Percentiles rank a stretch among this genome's conserved stretches.
Evolutionary conservation across 1,140 invertebrate genomes (phyloP).

Genomic region (Leptopilina boulardi): DNA sequence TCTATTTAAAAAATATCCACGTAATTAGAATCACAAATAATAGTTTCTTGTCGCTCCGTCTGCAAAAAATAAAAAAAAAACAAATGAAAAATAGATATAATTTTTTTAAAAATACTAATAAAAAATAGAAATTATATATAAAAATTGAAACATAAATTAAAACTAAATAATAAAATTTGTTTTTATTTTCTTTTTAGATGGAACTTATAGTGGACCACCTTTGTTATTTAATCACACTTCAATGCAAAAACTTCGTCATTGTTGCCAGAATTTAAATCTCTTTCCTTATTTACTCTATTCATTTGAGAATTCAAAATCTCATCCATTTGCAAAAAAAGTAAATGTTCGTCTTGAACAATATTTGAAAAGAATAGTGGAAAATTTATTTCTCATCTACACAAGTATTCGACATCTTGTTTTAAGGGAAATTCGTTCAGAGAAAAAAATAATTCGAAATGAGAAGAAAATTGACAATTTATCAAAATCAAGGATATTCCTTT

Average conservation of each 20-base stretch:
- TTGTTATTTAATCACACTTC: conserved; percentile 67
- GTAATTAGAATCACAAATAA: no score
- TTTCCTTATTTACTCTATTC: conserved; percentile 72
- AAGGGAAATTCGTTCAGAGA: conserved; percentile 30
- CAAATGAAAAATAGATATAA: no score
- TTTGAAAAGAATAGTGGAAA: conserved; percentile 56
- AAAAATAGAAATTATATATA: no score
- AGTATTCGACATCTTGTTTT: conserved; percentile 54
- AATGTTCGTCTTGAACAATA: conserved; percentile 62
- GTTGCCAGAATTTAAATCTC: conserved; percentile 72
- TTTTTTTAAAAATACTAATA: no score
- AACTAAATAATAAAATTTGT: conserved; percentile 29
- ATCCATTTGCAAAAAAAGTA: conserved; percentile 64
- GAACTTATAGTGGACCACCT: conserved; percentile 67
- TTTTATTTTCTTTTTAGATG: conserved; percentile 62
- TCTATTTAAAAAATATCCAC: no score
- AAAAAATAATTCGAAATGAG: conserved; percentile 23
- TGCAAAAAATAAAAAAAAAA: no score
- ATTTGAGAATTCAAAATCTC: conserved; percentile 69
- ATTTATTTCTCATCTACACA: conserved; percentile 62
- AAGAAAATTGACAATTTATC: background rate
- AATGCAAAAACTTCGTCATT: conserved; percentile 73
- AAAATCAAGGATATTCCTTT: conserved; percentile 33
- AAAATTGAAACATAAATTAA: background rate
- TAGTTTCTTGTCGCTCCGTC: no score